These are phyloP conservation scores for Aplodontia rufa DNA, from an alignment of 2,113 vertebrate species.

Conservation along the genomic window DNA sequence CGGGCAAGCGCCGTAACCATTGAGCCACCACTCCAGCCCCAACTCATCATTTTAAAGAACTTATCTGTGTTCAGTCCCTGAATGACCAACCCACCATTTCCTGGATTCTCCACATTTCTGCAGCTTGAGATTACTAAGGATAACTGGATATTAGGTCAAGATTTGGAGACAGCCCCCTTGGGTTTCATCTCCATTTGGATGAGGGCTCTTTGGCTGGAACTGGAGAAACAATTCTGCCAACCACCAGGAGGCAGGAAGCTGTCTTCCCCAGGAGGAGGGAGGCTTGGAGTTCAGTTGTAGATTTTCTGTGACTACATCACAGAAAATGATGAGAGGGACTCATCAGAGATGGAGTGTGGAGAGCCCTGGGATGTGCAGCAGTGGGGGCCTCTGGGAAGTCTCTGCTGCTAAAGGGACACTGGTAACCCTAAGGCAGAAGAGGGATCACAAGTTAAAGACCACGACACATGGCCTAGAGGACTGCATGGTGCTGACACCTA, in stretches of 20 bases:
- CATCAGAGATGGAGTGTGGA: neutral
- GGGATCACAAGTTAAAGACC: neutral
- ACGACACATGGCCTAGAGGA: neutral
- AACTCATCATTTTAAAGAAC: conserved; percentile 68
- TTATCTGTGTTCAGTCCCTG: neutral
- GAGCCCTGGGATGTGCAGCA: neutral
- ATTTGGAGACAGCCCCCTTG: neutral
- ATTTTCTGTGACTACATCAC: neutral
- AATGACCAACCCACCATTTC: conserved; percentile 66
- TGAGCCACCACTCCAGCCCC: no score
- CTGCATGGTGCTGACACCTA: neutral
- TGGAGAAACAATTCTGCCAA: neutral
- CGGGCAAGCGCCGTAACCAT: no score
- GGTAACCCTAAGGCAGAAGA: neutral
- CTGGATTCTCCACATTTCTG: conserved; percentile 57
- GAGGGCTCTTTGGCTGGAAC: neutral
- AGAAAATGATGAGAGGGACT: no score
- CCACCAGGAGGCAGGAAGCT: neutral
- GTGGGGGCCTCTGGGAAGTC: neutral
- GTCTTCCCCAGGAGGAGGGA: neutral
- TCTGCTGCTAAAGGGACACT: neutral
- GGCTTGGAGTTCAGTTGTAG: neutral
- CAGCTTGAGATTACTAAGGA: neutral
- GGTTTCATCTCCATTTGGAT: neutral
- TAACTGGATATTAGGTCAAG: conserved; percentile 26